Conservation (phyloP, 2,888 invertebrate genomes). For the Abscondita cerata region DNA sequence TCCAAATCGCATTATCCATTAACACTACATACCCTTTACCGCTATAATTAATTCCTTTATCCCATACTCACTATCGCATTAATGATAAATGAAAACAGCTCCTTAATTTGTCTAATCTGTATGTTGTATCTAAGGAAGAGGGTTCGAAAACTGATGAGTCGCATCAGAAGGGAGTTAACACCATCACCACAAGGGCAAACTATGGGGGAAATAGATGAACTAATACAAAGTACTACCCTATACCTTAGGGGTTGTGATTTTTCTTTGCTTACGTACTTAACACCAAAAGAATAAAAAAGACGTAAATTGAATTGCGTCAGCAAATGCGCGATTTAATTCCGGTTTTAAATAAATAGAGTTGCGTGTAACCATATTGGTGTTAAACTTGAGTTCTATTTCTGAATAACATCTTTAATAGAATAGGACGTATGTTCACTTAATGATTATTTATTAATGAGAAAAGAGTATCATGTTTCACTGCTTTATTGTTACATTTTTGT, state of each 20-base stretch:
- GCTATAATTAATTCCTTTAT: constrained; percentile 31
- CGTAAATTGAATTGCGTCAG: not conserved
- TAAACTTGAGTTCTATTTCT: too few species aligned
- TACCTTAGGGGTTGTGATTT: constrained; percentile 28
- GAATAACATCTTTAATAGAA: too few species aligned
- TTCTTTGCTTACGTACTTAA: constrained; percentile 6
- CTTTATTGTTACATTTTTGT: too few species aligned
- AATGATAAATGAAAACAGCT: constrained; percentile 41
- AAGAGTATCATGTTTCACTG: too few species aligned
- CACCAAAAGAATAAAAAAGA: not conserved
- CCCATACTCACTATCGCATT: constrained; percentile 34
- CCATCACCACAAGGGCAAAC: constrained; percentile 36
- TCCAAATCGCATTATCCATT: constrained; percentile 14
- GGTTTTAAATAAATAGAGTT: too few species aligned
- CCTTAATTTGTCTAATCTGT: constrained; percentile 41
- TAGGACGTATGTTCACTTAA: too few species aligned
- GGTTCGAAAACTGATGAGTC: constrained; percentile 37
- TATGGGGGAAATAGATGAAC: constrained; percentile 32
- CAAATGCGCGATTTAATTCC: too few species aligned
- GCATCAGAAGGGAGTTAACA: constrained; percentile 39
- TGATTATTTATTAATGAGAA: too few species aligned
- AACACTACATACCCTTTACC: constrained; percentile 16
- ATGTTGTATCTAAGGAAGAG: constrained; percentile 27
- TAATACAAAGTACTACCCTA: constrained; percentile 25
- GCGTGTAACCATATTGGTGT: too few species aligned